These are phyloP conservation scores for Hormaphis cornu DNA, from an alignment of 1,140 invertebrate genomes.

Conservation along the genomic window DNA sequence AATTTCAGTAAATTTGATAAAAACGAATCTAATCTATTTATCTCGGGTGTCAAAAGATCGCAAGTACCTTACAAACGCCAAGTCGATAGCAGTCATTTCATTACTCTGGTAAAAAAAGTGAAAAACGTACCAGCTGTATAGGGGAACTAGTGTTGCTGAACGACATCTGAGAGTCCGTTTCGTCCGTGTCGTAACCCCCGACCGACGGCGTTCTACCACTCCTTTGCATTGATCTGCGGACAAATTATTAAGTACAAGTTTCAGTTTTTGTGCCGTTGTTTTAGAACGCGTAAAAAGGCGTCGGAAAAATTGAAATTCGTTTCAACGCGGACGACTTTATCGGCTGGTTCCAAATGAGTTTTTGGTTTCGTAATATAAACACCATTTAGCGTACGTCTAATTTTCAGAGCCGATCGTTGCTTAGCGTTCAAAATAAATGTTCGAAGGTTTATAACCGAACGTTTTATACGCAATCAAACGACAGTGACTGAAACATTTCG, in stretches of 20 bases:
- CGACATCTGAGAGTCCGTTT: conserved; percentile 61
- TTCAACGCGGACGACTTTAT: too few species aligned
- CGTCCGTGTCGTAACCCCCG: conserved; percentile 49
- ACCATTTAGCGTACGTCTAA: too few species aligned
- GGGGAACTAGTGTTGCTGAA: conserved; percentile 65
- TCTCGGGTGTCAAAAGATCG: too few species aligned
- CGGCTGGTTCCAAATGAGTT: too few species aligned
- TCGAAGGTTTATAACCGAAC: background rate
- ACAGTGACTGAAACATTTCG: background rate
- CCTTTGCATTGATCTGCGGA: conserved; percentile 33
- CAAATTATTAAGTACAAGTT: background rate
- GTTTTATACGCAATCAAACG: too few species aligned
- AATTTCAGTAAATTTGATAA: too few species aligned
- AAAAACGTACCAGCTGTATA: conserved; percentile 48
- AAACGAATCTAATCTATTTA: too few species aligned
- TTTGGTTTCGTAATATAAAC: too few species aligned
- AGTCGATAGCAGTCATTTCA: too few species aligned
- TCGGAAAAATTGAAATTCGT: too few species aligned
- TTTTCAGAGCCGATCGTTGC: background rate
- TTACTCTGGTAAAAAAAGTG: background rate
- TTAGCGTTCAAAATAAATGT: background rate
- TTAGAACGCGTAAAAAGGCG: too few species aligned
- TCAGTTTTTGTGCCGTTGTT: background rate
- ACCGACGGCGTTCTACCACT: conserved; percentile 46
- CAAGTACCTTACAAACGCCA: too few species aligned